Evolutionary conservation across 2,797 vertebrate genomes (phyloP), one percentile per base, ranked within the genome.

Genomic region (Sphenopsis melanotis): DNA sequence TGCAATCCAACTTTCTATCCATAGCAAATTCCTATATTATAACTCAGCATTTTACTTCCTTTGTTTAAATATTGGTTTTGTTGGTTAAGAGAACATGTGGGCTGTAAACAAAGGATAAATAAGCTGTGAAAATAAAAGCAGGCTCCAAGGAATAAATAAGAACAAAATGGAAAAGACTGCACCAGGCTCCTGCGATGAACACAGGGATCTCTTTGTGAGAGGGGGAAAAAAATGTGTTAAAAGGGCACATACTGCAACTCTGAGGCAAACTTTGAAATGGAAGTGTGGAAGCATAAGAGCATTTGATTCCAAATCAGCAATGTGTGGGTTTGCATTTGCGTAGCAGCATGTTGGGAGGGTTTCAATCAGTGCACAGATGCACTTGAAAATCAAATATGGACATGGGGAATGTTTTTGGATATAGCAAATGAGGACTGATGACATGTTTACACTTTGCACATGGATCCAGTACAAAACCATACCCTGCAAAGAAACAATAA

Each of bases 311-410:
- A 97, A 98, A 96, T 94, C 96, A 97, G 97, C 97, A 97, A 96
- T 77, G 97, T 98, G 97, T 98, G 97, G 97, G 96, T 96, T 97
- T 97, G 96, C 97, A 97, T 97, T 97, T 97, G 97, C 96, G 97
- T 91, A 96, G 96, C 98, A 98, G 97, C 97, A 96, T 97, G 97
- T 97, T 98, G 97, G 97, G 97, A 97, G 97, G 98, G 94, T 97
- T 98, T 98, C 97, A 98, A 97, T 97, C 97, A 97, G 97, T 94
- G 97, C 97, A 98, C 97, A 98, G 98, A 98, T 98, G 98, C 97
- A 98, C 97, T 98, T 97, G 97, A 98, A 98, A 98, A 98, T 98
- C 97, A 98, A 97, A 98, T 98, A 97, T 97, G 97, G 96, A 98
- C 98, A 97, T 84, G 96, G 97, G 95, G 95, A 98, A 98, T 98